phyloP scores from a whole-genome alignment of 2,113 vertebrate genomes.

The Colaptes auratus region DNA sequence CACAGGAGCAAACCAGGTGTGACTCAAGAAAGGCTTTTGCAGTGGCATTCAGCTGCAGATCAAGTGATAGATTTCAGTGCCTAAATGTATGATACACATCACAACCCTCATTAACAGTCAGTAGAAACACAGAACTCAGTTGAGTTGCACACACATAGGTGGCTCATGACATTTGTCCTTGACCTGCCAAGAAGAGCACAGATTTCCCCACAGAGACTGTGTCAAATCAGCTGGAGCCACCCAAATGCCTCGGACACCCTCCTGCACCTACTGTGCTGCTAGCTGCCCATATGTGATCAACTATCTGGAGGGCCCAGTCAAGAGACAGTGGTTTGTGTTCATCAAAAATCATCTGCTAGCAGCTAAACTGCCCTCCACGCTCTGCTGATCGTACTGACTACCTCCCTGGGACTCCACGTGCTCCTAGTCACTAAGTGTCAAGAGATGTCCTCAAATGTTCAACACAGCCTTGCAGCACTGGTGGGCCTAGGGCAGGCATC shows the following conservation, averaged over 20 bases:
- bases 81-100: not conserved
- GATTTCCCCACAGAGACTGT: not conserved
- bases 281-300: not conserved
- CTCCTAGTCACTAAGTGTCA: not conserved
- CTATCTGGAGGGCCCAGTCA: not conserved
- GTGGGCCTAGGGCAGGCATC: not conserved
- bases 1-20: not conserved
- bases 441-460: not conserved
- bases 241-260: not conserved
- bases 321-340: not conserved
- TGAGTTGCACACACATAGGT: not conserved
- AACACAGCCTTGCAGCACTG: not conserved
- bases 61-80: not conserved
- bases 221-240: not conserved
- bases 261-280: not conserved
- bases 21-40: not conserved
- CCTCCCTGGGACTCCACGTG: not conserved
- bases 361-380: not conserved
- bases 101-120: not conserved
- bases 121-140: not conserved
- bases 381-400: not conserved
- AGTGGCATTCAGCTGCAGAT: not conserved
- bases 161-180: not conserved
- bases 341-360: not conserved
- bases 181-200: not conserved